These are phyloP conservation scores for Hydrozoanthus tunicans DNA, from an alignment of 64 coral and sea anemone genomes.

Conservation along the genomic window DNA sequence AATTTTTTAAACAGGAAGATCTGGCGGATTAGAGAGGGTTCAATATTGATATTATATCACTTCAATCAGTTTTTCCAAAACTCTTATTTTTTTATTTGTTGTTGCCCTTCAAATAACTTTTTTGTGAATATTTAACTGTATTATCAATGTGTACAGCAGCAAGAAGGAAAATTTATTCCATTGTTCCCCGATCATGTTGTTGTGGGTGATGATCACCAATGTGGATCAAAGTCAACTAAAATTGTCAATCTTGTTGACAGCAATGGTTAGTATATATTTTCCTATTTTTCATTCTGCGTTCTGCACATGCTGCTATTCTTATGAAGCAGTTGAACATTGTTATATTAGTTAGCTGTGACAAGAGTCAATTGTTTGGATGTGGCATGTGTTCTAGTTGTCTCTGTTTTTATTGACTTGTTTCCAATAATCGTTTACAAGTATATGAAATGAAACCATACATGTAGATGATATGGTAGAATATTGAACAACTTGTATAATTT, in stretches of 20 bases:
- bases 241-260: slow-evolving; percentile 5
- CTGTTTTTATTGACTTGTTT: not conserved
- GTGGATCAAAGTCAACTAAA: not conserved
- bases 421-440: not conserved
- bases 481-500: not conserved
- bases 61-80: too few relatives aligned
- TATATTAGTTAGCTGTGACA: not conserved
- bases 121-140: too few relatives aligned
- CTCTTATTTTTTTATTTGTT: too few relatives aligned
- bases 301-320: not conserved
- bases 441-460: not conserved
- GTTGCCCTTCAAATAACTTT: too few relatives aligned
- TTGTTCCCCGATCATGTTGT: not conserved
- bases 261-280: not conserved
- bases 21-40: too few relatives aligned
- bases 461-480: not conserved
- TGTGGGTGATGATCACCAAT: not conserved
- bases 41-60: too few relatives aligned
- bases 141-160: not conserved
- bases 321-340: not conserved
- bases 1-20: too few relatives aligned
- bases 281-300: not conserved
- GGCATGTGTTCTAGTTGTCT: not conserved
- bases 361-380: not conserved
- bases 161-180: not conserved